Evolutionary conservation across 1,140 invertebrate genomes (phyloP).

Genomic region (Lepidurus apus): DNA sequence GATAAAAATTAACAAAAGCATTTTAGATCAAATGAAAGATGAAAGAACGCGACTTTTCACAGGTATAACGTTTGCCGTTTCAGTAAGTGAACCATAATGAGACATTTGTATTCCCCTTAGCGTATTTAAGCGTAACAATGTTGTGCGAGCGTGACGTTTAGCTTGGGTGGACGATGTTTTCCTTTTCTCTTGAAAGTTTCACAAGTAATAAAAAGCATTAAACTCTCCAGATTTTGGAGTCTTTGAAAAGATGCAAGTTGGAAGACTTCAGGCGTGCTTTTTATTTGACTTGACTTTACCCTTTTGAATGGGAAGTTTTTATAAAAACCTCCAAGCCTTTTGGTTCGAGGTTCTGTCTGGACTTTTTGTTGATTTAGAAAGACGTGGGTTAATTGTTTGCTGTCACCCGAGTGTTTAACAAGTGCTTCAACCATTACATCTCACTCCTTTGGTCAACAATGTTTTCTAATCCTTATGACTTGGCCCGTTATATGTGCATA

Average conservation of each 20-base stretch:
- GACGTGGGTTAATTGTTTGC: conserved; percentile 13
- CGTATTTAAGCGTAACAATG: conserved; percentile 7
- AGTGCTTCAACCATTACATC: conserved; percentile 8
- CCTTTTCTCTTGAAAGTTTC: background rate
- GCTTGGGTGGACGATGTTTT: background rate
- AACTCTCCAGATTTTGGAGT: background rate
- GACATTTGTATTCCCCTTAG: background rate
- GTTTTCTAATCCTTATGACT: background rate
- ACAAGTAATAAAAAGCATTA: background rate
- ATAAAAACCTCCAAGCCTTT: background rate
- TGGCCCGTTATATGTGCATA: background rate
- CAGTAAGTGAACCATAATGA: conserved; percentile 19
- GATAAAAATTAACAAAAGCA: too few relatives aligned
- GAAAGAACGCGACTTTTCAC: background rate
- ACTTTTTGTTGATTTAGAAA: background rate
- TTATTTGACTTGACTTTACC: background rate
- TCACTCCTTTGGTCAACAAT: conserved; percentile 1
- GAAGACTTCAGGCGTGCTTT: background rate
- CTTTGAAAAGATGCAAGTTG: background rate
- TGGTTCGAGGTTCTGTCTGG: background rate
- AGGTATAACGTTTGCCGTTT: background rate
- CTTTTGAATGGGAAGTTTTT: background rate
- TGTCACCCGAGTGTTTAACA: conserved; percentile 17
- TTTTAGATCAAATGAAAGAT: background rate
- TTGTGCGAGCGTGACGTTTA: background rate